phyloP scores from a whole-genome alignment of 2,888 invertebrate genomes.

The Plebejus argus region DNA sequence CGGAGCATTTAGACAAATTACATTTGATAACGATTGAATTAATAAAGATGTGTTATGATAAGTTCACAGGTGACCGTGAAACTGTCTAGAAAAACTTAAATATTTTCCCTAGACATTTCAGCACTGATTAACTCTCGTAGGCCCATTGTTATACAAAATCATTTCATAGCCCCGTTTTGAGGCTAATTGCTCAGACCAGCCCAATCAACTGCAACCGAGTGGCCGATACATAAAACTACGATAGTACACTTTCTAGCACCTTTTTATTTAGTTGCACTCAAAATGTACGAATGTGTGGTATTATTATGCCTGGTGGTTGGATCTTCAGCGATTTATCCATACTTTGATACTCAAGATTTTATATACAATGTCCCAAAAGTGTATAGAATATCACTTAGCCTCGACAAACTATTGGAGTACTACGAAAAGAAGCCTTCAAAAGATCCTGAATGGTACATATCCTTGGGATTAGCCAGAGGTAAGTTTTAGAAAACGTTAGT shows the following conservation, averaged over 20 bases:
- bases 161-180: slow-evolving; percentile 8
- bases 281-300: slow-evolving; percentile 63
- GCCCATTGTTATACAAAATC: background rate
- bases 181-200: slow-evolving; percentile 40
- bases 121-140: background rate
- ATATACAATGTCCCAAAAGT: slow-evolving; percentile 77
- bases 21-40: no score
- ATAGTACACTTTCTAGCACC: background rate
- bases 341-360: slow-evolving; percentile 75
- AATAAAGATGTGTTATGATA: no score
- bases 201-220: slow-evolving; percentile 65
- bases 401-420: slow-evolving; percentile 67
- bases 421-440: slow-evolving; percentile 74
- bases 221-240: slow-evolving; percentile 39
- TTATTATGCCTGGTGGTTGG: slow-evolving; percentile 49
- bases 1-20: no score
- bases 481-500: slow-evolving; percentile 35
- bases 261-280: slow-evolving; percentile 52
- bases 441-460: slow-evolving; percentile 73
- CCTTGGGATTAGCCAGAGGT: slow-evolving; percentile 70
- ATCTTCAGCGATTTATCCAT: slow-evolving; percentile 65
- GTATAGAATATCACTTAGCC: slow-evolving; percentile 66
- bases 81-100: background rate
- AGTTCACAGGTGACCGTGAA: no score
- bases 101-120: background rate